Conservation (phyloP, 1,140 invertebrate genomes). For the Sitophilus oryzae region DNA sequence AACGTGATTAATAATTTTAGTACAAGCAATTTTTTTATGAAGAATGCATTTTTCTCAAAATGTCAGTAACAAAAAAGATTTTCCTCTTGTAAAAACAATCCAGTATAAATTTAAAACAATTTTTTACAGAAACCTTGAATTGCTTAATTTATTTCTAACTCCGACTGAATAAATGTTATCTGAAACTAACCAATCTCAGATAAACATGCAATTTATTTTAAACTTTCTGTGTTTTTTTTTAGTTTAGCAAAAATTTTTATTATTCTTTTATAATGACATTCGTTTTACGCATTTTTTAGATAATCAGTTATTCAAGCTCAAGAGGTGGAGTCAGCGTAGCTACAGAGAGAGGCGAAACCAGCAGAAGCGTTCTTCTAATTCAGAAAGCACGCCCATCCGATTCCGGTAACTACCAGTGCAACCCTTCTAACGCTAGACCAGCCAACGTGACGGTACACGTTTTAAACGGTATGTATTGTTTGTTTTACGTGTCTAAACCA, state of each 20-base stretch:
- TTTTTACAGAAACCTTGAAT: too few species aligned
- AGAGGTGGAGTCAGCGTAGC: conserved; percentile 70
- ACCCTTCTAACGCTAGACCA: conserved; percentile 79
- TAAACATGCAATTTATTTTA: background rate
- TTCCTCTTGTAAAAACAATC: too few species aligned
- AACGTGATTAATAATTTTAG: too few species aligned
- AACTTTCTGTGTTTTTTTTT: conserved; percentile 1
- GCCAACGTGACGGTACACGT: conserved; percentile 85
- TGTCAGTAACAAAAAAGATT: too few species aligned
- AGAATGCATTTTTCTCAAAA: too few species aligned
- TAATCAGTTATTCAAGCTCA: conserved; percentile 68
- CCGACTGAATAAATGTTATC: too few species aligned
- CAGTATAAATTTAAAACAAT: too few species aligned
- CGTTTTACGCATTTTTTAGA: conserved; percentile 44
- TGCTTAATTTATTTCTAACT: too few species aligned
- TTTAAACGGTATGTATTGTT: conserved; percentile 85
- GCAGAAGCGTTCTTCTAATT: conserved; percentile 75
- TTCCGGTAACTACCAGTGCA: conserved; percentile 75
- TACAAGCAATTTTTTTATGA: too few species aligned
- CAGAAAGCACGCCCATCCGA: conserved; percentile 71
- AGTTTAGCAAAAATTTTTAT: background rate
- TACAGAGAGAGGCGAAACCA: conserved; percentile 78
- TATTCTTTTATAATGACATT: background rate
- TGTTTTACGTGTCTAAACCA: too few species aligned
- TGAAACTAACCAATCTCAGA: background rate